Evolutionary conservation across 1,140 invertebrate species (phyloP), one percentile per base, ranked within the genome.

Genomic region (Psix sp.): DNA sequence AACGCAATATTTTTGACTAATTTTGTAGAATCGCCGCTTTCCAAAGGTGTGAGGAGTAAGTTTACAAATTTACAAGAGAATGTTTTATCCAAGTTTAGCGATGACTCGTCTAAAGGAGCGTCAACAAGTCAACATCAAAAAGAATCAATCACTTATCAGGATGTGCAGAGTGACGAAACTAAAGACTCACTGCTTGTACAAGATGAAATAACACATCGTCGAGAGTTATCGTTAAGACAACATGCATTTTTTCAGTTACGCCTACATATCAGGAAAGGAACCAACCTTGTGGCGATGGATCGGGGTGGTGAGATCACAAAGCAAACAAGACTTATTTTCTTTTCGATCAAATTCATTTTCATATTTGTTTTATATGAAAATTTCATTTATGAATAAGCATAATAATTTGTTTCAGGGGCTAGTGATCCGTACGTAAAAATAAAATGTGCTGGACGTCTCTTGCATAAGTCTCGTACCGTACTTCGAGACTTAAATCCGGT

Each of bases 341-440:
- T 42, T 18, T 26, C 26, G 15, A 5, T n/a, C 15, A 31, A 46
- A 31, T 49, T 24, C 7, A 4, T 24, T 24, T 24, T 24, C 7
- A 4, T 24, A 4, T 24, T 24, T 24, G 3, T 24, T 24, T 24
- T 24, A 4, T 24, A 4, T 24, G 21, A 24, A 24, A 24, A 24
- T 3, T n/a, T n/a, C n/a, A n/a, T n/a, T 70, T 24, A 24, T 24
- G 21, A 24, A 4, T 24, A 24, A 24, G 21, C 3, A 24, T 24
- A 4, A 24, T 4, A 24, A 7, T 24, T 87, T 77, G 86, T 89
- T 87, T 82, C 89, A 96, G 97, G 96, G 65, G 94, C 95, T 24
- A 98, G 96, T 85, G 98, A 99, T 90, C 97, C 98, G 7, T 99
- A 99, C 85, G 97, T 99, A 40, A 99, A 99, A 89, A 98, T 99